Evolutionary conservation across 2,113 vertebrate species (phyloP).

Genomic region (Paradoxurus hermaphroditus): DNA sequence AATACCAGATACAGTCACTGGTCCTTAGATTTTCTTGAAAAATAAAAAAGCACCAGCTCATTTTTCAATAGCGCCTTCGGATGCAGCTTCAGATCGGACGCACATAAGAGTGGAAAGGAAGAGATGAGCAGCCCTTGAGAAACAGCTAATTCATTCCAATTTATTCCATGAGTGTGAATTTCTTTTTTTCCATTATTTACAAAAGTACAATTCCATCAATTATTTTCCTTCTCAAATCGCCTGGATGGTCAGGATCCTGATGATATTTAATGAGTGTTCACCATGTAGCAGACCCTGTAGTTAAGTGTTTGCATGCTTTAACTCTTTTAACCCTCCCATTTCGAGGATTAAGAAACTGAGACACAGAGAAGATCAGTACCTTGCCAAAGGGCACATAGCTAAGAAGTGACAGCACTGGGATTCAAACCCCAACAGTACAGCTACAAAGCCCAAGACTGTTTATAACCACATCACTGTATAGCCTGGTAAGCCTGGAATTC

Average conservation of each 20-base stretch:
- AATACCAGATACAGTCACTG: slow-evolving; percentile 16
- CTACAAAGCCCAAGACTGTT: neutral
- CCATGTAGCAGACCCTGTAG: neutral
- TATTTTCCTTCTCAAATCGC: neutral
- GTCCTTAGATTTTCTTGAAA: slow-evolving; percentile 29
- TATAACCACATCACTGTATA: neutral
- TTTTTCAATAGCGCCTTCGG: neutral
- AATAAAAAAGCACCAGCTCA: neutral
- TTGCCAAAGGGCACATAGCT: neutral
- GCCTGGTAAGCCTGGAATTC: neutral
- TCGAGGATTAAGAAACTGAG: neutral
- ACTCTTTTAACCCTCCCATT: neutral
- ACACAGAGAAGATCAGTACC: neutral
- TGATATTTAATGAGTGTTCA: neutral
- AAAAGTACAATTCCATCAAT: neutral
- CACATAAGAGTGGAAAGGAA: neutral
- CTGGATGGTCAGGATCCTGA: neutral
- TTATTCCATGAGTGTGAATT: neutral
- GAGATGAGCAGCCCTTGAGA: neutral
- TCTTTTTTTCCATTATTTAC: neutral
- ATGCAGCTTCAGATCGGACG: neutral
- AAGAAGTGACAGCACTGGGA: neutral
- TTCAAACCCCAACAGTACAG: neutral
- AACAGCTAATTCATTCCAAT: neutral
- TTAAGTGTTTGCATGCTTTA: neutral